These are phyloP conservation scores for Pachycephala philippinensis DNA, from an alignment of 2,113 vertebrate species.

Conservation along the genomic window DNA sequence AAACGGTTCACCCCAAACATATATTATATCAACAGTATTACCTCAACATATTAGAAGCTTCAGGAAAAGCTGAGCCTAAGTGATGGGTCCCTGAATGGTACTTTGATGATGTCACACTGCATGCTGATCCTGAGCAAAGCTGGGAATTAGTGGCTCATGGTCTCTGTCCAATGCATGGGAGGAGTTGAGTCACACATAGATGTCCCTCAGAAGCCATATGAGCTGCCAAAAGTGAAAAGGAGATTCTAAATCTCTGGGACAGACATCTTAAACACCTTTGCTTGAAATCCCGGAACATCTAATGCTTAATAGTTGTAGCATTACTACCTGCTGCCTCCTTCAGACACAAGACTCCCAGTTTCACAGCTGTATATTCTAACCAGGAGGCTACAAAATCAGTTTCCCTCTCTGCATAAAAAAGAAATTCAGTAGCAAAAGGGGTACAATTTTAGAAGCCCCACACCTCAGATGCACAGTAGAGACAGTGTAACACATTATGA, in stretches of 20 bases:
- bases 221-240: neutral
- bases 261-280: neutral
- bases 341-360: neutral
- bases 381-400: neutral
- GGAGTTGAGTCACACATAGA: rapidly evolving
- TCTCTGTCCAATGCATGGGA: neutral
- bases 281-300: neutral
- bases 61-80: neutral
- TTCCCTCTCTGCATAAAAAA: neutral
- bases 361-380: neutral
- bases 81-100: rapidly evolving
- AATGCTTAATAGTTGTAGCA: neutral
- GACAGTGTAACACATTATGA: rapidly evolving
- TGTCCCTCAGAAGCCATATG: neutral
- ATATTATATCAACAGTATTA: neutral
- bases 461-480: too few relatives aligned
- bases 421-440: neutral
- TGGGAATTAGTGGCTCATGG: neutral
- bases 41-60: neutral
- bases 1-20: neutral
- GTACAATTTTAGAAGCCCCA: neutral
- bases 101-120: neutral
- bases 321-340: neutral
- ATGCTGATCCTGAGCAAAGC: neutral
- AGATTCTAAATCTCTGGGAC: neutral